Percentiles rank a stretch among this genome's conserved stretches.
Conservation (phyloP, 2,113 vertebrate genomes). For the Neopipo cinnamomea region DNA sequence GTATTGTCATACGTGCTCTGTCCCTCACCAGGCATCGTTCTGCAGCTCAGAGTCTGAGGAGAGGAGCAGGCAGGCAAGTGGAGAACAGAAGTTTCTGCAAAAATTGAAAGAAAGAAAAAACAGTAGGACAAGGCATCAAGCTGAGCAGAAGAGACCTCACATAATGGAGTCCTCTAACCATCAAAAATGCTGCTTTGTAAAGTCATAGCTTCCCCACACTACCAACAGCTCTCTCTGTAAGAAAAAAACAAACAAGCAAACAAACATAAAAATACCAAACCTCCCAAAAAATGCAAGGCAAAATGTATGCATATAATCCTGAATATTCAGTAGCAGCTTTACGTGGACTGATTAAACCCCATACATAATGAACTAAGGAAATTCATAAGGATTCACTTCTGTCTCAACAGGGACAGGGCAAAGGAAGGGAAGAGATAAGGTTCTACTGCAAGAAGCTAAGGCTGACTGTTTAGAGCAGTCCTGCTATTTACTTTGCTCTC, state of each 20-base stretch:
- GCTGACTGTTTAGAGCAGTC: neutral
- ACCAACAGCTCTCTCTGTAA: neutral
- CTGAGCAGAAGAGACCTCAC: neutral
- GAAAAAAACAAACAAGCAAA: neutral
- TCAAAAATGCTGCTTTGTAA: neutral
- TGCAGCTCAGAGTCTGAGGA: neutral
- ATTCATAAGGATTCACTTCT: neutral
- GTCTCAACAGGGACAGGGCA: neutral
- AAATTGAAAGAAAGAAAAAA: neutral
- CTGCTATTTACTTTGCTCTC: neutral
- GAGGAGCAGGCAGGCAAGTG: neutral
- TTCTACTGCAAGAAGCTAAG: neutral
- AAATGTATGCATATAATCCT: neutral
- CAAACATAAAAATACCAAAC: neutral
- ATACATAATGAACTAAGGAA: neutral
- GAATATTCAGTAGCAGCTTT: neutral
- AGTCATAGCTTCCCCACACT: neutral
- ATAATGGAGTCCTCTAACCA: neutral
- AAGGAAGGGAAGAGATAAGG: neutral
- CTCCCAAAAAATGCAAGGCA: neutral
- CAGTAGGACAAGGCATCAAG: neutral
- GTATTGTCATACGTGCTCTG: fast-evolving
- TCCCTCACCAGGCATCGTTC: fast-evolving
- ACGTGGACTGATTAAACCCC: neutral
- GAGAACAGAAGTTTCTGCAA: neutral